phyloP scores from a whole-genome alignment of 2,113 vertebrate genomes.

The Xiphophorus maculatus region DNA sequence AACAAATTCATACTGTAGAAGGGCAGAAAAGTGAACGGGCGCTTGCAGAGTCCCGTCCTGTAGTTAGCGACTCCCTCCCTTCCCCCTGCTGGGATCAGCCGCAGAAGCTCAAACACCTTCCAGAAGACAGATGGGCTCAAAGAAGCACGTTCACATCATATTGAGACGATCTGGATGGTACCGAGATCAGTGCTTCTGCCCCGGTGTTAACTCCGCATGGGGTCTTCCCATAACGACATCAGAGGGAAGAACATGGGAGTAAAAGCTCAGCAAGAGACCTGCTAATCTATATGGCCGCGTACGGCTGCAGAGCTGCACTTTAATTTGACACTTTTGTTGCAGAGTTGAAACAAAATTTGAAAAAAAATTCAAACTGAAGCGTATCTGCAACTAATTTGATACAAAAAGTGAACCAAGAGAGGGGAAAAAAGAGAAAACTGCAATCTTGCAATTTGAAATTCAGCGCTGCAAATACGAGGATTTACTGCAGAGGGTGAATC shows the following conservation, averaged over 20 bases:
- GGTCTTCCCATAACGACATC: constrained; percentile 33
- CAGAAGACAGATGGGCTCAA: constrained; percentile 49
- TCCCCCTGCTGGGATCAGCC: constrained; percentile 48
- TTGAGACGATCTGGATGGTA: constrained; percentile 34
- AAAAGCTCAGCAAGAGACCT: constrained; percentile 31
- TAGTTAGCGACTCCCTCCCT: constrained; percentile 6
- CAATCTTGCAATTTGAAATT: background rate
- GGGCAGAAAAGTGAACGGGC: constrained; percentile 29
- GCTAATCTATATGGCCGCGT: constrained; percentile 23
- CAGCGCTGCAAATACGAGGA: background rate
- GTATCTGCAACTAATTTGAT: background rate
- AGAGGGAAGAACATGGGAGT: constrained; percentile 16
- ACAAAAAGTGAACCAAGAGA: background rate
- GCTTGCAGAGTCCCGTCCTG: constrained; percentile 18
- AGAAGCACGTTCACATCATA: constrained; percentile 40
- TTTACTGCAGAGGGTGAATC: background rate
- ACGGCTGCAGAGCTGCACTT: constrained; percentile 24
- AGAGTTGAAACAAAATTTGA: background rate
- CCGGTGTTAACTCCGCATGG: constrained; percentile 11
- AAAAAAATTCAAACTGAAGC: background rate
- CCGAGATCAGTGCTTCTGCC: constrained; percentile 35
- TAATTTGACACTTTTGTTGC: background rate
- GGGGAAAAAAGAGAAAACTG: background rate
- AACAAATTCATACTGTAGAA: constrained; percentile 28
- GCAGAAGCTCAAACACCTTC: constrained; percentile 47